Evolutionary conservation across 2,113 vertebrate species (phyloP).

Genomic region (Myrmecophaga tridactyla): DNA sequence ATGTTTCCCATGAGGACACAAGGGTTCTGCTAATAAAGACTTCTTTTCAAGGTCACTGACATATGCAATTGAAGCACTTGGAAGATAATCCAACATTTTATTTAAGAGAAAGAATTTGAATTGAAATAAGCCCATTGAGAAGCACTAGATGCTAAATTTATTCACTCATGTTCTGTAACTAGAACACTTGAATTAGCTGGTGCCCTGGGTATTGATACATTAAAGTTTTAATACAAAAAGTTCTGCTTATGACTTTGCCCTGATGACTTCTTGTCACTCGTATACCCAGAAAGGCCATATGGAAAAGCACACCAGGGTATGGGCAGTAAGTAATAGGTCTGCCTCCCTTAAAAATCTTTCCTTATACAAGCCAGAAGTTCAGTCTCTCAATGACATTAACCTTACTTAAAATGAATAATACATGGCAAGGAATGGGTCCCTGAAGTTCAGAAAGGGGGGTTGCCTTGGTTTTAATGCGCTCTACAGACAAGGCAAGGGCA

Average conservation of each 20-base stretch:
- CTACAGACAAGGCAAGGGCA: constrained; percentile 10
- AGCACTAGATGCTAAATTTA: constrained; percentile 67
- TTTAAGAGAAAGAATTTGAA: constrained; percentile 70
- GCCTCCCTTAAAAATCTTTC: constrained; percentile 67
- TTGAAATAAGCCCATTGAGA: constrained; percentile 50
- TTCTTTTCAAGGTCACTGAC: constrained; percentile 55
- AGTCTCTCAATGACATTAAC: constrained; percentile 54
- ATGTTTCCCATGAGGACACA: background rate
- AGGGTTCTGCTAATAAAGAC: background rate
- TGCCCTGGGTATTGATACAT: constrained; percentile 44
- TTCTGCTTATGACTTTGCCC: constrained; percentile 60
- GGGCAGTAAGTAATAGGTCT: constrained; percentile 54
- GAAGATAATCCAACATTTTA: constrained; percentile 63
- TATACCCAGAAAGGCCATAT: background rate
- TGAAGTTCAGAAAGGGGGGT: constrained; percentile 60
- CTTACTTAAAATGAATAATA: constrained; percentile 72
- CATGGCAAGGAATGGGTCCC: constrained; percentile 39
- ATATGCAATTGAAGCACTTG: constrained; percentile 37
- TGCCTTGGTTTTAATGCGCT: constrained; percentile 54
- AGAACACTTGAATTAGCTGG: constrained; percentile 68
- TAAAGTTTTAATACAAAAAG: constrained; percentile 70
- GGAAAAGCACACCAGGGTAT: constrained; percentile 33
- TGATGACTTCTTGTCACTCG: constrained; percentile 67
- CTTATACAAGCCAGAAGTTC: constrained; percentile 41
- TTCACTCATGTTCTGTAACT: constrained; percentile 58